Percentiles rank a stretch among this genome's conserved stretches.
Conservation (phyloP, 2,113 vertebrate genomes). For the Ploceus nigricollis region DNA sequence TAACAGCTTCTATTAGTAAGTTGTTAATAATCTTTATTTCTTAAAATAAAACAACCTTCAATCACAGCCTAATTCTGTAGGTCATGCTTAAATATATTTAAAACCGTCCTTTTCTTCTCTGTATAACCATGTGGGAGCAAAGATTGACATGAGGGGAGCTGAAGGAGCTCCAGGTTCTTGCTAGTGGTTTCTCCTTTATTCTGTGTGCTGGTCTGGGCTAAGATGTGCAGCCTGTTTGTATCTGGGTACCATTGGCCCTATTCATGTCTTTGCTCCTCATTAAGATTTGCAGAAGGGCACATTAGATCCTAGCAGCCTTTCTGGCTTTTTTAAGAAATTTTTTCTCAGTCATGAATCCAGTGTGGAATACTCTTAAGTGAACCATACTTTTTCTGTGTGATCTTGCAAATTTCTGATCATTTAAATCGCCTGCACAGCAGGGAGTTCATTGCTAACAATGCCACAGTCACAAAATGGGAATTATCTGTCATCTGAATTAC, state of each 20-base stretch:
- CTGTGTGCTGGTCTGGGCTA: neutral
- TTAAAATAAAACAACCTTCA: neutral
- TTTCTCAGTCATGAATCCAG: neutral
- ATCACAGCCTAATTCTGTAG: neutral
- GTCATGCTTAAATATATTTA: neutral
- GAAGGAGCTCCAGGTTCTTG: neutral
- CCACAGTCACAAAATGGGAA: constrained; percentile 14
- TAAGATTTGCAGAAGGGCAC: neutral
- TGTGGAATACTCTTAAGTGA: neutral
- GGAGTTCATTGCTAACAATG: neutral
- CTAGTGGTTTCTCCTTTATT: neutral
- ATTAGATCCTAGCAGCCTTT: neutral
- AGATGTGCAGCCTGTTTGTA: neutral
- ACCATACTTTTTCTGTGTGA: neutral
- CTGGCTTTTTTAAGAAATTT: neutral
- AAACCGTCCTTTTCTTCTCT: neutral
- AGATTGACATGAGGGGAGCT: neutral
- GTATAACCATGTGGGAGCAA: neutral
- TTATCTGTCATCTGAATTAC: constrained; percentile 44
- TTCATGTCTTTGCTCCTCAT: neutral
- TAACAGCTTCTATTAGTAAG: neutral
- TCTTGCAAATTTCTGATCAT: neutral
- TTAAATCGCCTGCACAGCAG: neutral
- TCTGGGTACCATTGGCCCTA: rapidly evolving
- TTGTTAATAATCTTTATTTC: neutral